Percentiles rank a stretch among this genome's conserved stretches.
Conservation (phyloP, 2,113 vertebrate species). For the Oceanites oceanicus region DNA sequence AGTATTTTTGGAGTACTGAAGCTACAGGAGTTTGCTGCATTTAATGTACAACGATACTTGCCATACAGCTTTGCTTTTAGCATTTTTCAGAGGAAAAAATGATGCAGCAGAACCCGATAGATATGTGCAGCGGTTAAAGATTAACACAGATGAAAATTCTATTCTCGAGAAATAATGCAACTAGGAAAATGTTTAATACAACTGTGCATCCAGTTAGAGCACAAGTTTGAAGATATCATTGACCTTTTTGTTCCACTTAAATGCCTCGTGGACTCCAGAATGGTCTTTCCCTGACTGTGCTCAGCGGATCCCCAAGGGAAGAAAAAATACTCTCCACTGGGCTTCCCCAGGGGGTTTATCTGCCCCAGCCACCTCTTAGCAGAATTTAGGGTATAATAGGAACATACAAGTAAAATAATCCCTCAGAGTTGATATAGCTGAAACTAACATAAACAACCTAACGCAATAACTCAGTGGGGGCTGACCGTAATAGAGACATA, state of each 20-base stretch:
- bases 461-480: neutral
- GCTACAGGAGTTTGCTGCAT: neutral
- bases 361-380: neutral
- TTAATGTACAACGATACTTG: neutral
- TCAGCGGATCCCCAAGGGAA: neutral
- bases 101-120: neutral
- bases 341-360: neutral
- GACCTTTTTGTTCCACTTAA: neutral
- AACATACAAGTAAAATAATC: neutral
- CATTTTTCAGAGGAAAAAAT: neutral
- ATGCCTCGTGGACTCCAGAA: fast-evolving
- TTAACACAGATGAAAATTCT: neutral
- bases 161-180: neutral
- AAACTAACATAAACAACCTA: neutral
- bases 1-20: neutral
- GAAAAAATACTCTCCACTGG: neutral
- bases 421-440: neutral
- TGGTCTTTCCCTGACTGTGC: neutral
- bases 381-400: neutral
- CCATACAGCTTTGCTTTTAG: neutral
- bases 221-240: neutral
- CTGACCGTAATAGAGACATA: neutral
- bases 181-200: neutral
- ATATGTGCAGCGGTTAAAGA: fast-evolving
- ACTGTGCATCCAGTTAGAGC: neutral